Conservation (phyloP, 2,888 invertebrate genomes). For the Ecdyonurus torrentis region DNA sequence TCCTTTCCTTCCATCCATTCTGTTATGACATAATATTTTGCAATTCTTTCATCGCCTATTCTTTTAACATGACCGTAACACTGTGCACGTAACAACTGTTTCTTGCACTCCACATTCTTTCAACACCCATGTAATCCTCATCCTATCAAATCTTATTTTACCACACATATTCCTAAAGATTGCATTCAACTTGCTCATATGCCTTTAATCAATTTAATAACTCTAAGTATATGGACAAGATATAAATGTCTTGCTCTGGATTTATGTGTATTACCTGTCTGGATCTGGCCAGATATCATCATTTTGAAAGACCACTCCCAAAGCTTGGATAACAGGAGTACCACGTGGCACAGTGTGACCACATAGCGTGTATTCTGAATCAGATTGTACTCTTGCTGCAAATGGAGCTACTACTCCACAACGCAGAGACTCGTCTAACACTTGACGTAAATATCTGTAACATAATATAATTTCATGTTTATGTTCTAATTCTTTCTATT, state of each 20-base stretch:
- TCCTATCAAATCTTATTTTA: neutral
- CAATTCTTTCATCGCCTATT: neutral
- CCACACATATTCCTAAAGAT: neutral
- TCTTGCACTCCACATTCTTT: neutral
- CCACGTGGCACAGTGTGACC: conserved; percentile 9
- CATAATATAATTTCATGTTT: neutral
- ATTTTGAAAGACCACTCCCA: conserved; percentile 7
- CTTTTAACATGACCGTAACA: neutral
- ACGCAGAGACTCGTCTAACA: conserved; percentile 10
- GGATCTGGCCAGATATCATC: conserved; percentile 9
- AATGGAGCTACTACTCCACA: conserved; percentile 9
- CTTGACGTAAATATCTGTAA: conserved; percentile 9
- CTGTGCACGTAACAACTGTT: neutral
- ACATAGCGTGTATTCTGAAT: conserved; percentile 3
- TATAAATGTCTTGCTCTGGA: neutral
- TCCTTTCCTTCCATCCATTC: neutral
- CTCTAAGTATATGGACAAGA: neutral
- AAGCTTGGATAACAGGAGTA: conserved; percentile 9
- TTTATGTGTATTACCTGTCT: conserved; percentile 5
- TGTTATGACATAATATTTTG: neutral
- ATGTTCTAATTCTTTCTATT: neutral
- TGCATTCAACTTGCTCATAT: neutral
- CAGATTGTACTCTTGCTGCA: conserved; percentile 7
- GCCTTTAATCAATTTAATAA: neutral
- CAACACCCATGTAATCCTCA: neutral